A percentile compares a stretch with the other conserved stretches of the same genome.
These are phyloP conservation scores for Amia ocellicauda DNA, from an alignment of 2,113 vertebrate genomes.

Conservation along the genomic window DNA sequence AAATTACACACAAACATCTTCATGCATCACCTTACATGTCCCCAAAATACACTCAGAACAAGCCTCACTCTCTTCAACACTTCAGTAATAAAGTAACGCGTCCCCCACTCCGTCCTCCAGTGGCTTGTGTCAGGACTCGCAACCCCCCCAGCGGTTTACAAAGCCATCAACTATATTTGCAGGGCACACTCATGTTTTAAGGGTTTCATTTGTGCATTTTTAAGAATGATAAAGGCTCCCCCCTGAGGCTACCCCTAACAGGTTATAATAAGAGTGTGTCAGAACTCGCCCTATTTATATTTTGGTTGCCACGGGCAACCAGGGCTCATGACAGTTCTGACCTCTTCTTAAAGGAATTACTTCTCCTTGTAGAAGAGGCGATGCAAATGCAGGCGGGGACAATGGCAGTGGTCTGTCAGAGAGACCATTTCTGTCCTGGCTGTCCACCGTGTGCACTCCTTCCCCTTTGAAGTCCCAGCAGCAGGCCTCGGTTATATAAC, in stretches of 20 bases:
- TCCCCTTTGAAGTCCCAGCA: neutral
- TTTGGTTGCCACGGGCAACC: neutral
- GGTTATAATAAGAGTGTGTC: neutral
- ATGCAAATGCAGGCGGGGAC: neutral
- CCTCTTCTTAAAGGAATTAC: conserved; percentile 1
- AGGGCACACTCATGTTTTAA: no score
- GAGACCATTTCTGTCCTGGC: neutral
- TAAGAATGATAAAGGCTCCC: neutral
- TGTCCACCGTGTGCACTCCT: neutral
- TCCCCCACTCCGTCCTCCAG: no score
- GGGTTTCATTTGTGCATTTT: neutral
- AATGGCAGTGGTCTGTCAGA: neutral
- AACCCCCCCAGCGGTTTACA: no score
- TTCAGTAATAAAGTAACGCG: no score
- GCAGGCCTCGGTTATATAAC: conserved; percentile 1
- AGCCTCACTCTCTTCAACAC: no score
- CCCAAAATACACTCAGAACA: no score
- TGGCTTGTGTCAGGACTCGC: no score
- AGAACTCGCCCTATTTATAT: neutral
- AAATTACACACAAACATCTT: no score
- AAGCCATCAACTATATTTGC: no score
- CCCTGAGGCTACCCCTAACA: conserved; percentile 3
- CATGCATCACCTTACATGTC: no score
- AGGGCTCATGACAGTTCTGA: conserved; percentile 1
- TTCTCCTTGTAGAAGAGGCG: neutral